A percentile compares a stretch with the other conserved stretches of the same genome.
phyloP scores from a whole-genome alignment of 2,113 vertebrate species.

The Xiphophorus hellerii region DNA sequence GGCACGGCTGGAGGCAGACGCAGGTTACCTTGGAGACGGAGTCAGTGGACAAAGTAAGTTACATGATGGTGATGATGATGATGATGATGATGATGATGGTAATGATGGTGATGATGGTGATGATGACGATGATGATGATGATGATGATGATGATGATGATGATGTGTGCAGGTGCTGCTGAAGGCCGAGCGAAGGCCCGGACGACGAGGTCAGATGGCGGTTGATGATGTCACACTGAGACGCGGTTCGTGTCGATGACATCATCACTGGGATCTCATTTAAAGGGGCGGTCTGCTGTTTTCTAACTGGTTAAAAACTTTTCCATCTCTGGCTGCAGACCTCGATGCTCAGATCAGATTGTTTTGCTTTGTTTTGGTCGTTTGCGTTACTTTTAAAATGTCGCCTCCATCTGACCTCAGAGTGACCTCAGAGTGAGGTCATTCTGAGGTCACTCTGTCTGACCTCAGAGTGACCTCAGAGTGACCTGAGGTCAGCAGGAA shows the following conservation, averaged over 20 bases:
- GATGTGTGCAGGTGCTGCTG: conserved; percentile 54
- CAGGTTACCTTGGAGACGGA: conserved; percentile 81
- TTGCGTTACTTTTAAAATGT: too few species aligned
- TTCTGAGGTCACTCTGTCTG: too few species aligned
- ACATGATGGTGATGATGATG: not conserved
- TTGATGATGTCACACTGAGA: conserved; percentile 64
- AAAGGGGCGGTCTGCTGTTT: not conserved
- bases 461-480: too few species aligned
- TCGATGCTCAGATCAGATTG: too few species aligned
- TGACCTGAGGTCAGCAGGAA: too few species aligned
- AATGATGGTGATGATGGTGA: not conserved
- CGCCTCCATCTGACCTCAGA: too few species aligned
- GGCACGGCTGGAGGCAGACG: conserved; percentile 87
- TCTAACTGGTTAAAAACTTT: too few species aligned
- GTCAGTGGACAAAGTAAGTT: conserved; percentile 84
- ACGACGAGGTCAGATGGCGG: conserved; percentile 45
- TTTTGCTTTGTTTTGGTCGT: too few species aligned
- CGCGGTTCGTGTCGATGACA: conserved; percentile 56
- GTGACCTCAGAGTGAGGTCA: too few species aligned
- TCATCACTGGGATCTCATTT: not conserved
- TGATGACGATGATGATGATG: not conserved
- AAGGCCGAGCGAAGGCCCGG: conserved; percentile 55
- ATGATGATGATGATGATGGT: too few species aligned
- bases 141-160: not conserved
- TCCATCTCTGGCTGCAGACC: too few species aligned